Evolutionary conservation across 2,888 invertebrate genomes (phyloP), one percentile per base, ranked within the genome.

Genomic region (Cheilosia variabilis): DNA sequence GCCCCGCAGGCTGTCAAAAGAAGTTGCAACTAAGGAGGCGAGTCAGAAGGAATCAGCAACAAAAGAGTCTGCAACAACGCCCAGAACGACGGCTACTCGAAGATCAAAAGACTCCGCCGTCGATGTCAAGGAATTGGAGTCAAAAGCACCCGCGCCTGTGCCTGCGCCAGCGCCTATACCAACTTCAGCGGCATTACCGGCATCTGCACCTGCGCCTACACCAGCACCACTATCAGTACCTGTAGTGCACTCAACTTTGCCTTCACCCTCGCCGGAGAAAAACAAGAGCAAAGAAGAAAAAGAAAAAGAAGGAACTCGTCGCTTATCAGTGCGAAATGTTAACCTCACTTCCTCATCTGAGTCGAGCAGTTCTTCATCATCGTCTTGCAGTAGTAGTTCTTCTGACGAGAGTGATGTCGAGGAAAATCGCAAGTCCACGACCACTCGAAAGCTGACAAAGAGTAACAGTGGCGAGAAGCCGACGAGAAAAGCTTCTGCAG

Each of bases 351-450:
- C 93, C 45, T 93, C 93, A 87, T 93, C 93, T 2, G 93, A 92
- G 88, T 94, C 94, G 10, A 94, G 94, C 17, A 94, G 94, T 76
- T 93, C 93, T 87, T 92, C 93, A 89, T 93, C 93, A 19, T 86
- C 86, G 5, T 94, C 94, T 15, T 94, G 94, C 27, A 94, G 94
- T 34, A 94, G 94, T 22, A 94, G 94, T 31, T 94, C 94, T 63
- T 92, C 93, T 89, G 93, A 93, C 73, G 95, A 95, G 7, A 95
- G 94, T 79, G 94, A 95, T 78, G 94, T 93, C 62, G 93, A 93
- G 72, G 84, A 87, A 19, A 78, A 72, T 27, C 77, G 72, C 7
- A 86, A 81, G 17, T 31, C 57, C 9, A 45, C 71, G 6, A 65
- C 37, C 17, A 34, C 34, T 47, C 66, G 81, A 31, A 86, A 86